Base-by-base conservation (phyloP, 2,113 vertebrate genomes). In the Vanacampus margaritifer region DNA sequence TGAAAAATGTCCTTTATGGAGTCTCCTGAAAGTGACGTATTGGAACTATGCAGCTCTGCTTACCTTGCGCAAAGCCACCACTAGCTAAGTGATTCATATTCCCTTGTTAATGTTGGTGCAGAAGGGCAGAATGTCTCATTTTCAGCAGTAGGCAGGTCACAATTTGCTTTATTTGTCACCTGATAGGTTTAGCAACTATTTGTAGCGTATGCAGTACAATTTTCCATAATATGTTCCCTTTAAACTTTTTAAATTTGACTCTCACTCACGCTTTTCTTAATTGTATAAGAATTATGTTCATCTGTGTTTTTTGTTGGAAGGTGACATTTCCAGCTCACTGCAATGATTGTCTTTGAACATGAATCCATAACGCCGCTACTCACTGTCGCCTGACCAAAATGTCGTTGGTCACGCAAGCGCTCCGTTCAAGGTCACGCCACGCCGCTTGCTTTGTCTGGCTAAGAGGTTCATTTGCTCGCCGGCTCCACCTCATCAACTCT, bases 401-500 rank as follows among this genome's bases (percentile, higher is more conserved):
- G 67, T 82, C 81, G 76, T 73, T 73, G 69, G 78, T 84, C 71
- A 75, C 48, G 65, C 78, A 79, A 32, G 68, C 75, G 65, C 69
- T 73, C 60, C 45, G 51, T 78, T 80, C 83, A 88, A 90, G 86
- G 87, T 87, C 84, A 78, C 66, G 68, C 68, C 43, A 35, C 83
- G 83, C 74, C 73, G 74, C 68, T 67, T 16, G 77, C 84, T 86
- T 77, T 81, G 83, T 88, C 83, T 81, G 79, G 69, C 77, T 85
- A 69, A 86, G 81, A 80, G 78, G 81, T 87, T 87, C 79, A 87
- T 89, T 87, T 84, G 83, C 84, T 89, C 84, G 81, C 86, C 73
- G 72, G 84, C 87, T 77, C 83, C 89, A 87, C 82, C 88, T 89
- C 88, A 90, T 90, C 87, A 89, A 84, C 81, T 88, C 71, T 32